Evolutionary conservation across 2,888 invertebrate species (phyloP).

Genomic region (Petrolisthes manimaculis): DNA sequence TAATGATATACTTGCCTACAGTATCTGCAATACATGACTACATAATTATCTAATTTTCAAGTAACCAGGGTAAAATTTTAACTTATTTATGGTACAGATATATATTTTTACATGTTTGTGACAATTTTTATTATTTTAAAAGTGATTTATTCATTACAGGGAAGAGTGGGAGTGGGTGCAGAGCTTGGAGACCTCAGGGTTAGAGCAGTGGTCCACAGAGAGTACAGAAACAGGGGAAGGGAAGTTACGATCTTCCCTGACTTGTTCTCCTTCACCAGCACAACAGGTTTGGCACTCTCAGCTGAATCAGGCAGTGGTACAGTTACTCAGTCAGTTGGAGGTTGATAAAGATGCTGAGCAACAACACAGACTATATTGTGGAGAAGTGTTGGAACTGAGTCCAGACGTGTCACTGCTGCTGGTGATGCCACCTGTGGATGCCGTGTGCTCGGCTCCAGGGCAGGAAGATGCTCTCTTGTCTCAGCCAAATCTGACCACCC

Average conservation of each 20-base stretch:
- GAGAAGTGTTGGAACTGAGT: conserved; percentile 93
- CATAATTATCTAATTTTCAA: no score
- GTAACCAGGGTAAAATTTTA: no score
- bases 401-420: conserved; percentile 91
- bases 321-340: conserved; percentile 85
- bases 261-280: conserved; percentile 55
- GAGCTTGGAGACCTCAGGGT: conserved; percentile 68
- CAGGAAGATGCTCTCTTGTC: conserved; percentile 59
- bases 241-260: conserved; percentile 64
- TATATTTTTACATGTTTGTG: no score
- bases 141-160: conserved; percentile 71
- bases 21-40: no score
- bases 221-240: conserved; percentile 52
- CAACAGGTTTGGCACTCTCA: conserved; percentile 61
- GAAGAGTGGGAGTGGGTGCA: conserved; percentile 96
- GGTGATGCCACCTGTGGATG: conserved; percentile 91
- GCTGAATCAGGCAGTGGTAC: conserved; percentile 73
- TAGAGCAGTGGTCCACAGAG: conserved; percentile 33
- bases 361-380: conserved; percentile 87
- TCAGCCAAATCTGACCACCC: conserved; percentile 53
- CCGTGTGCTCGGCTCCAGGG: conserved; percentile 84
- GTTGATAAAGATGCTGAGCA: conserved; percentile 79
- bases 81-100: no score
- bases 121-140: no score
- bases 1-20: no score